Percentiles rank a stretch among this genome's conserved stretches.
These are phyloP conservation scores for Aphelenchoides bicaudatus DNA, from an alignment of 2,888 invertebrate species.

Conservation along the genomic window DNA sequence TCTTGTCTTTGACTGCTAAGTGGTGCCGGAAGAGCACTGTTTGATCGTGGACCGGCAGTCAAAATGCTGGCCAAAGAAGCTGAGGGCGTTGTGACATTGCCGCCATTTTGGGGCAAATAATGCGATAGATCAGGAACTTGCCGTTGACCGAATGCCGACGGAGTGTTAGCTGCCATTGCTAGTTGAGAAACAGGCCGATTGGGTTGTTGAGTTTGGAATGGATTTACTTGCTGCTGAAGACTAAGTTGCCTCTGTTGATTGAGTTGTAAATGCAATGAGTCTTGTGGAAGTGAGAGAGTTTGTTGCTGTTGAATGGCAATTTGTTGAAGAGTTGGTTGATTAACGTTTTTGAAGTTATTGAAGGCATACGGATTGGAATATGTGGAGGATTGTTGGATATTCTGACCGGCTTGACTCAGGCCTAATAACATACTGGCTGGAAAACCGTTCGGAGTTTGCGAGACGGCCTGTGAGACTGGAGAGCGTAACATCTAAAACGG, in stretches of 20 bases:
- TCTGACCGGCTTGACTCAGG: conserved; percentile 1
- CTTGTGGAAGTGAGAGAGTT: background rate
- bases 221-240: background rate
- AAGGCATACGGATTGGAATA: background rate
- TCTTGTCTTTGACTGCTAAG: no score
- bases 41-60: conserved; percentile 17
- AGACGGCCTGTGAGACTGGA: background rate
- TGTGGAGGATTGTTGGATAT: background rate
- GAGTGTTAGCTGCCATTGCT: no score
- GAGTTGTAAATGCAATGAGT: conserved; percentile 16
- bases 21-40: conserved; percentile 1
- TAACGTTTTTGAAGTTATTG: conserved; percentile 1
- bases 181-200: no score
- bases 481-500: conserved; percentile 11
- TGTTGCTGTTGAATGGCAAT: no score
- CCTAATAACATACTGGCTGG: conserved; percentile 11
- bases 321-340: conserved; percentile 12
- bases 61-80: conserved; percentile 24
- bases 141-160: background rate
- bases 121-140: conserved; percentile 14
- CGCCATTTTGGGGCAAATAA: conserved; percentile 23
- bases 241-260: conserved; percentile 6
- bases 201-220: no score
- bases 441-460: background rate
- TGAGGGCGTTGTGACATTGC: conserved; percentile 19